Base-by-base conservation (phyloP, 2,797 vertebrate genomes). In the Sebastes nivosus region DNA sequence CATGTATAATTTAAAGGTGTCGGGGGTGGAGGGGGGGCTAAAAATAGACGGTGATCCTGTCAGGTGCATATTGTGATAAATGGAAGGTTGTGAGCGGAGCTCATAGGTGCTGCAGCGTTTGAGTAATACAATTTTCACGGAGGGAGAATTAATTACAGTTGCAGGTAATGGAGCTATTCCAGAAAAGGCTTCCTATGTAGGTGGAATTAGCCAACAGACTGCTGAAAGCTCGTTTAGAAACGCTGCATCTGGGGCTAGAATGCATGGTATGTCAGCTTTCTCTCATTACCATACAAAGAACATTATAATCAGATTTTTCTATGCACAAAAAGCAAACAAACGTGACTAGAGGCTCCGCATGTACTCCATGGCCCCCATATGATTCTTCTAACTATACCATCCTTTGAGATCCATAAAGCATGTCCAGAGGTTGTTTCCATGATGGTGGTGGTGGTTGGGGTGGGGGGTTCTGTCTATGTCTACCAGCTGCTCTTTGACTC, bases 101-200 rank as follows among this genome's bases (percentile, higher is more conserved):
- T 90, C 86, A 85, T 72, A 90, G 92, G 92, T 95, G 93, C 93
- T 79, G 60, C 88, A 88, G 93, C 90, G 80, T 70, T 88, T 75
- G 65, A 90, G 83, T 95, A 93, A 95, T 95, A 87, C 77, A 91
- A 93, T 95, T 95, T 95, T 93, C 90, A 94, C 92, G 85, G 93
- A 95, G 93, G 90, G 87, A 79, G 86, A 94, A 95, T 94, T 95
- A 95, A 95, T 96, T 95, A 94, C 88, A 89, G 82, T 91, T 92
- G 90, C 80, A 91, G 89, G 89, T 95, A 94, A 95, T 94, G 93
- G 90, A 94, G 92, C 91, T 89, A 66, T 90, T 87, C 82, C 83
- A 52, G 77, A 80, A 90, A 20, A 90, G 75, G 65, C 71, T 79
- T 66, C 67, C n/a, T 50, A 50, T 86, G 77, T 6, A 32, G 77